phyloP scores from a whole-genome alignment of 2,888 invertebrate species.

The Hydroisotoma schaefferi region DNA sequence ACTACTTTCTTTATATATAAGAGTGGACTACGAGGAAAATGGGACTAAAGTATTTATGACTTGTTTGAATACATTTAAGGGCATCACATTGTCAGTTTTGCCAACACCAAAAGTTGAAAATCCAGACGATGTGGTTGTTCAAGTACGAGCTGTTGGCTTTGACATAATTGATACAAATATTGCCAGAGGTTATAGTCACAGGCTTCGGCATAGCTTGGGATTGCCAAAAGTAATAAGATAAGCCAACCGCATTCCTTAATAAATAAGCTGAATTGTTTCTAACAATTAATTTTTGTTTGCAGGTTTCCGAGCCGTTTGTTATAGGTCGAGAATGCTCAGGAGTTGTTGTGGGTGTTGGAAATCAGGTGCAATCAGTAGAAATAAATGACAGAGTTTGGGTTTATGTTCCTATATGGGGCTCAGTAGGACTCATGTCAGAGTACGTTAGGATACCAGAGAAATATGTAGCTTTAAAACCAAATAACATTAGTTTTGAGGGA shows the following conservation, averaged over 20 bases:
- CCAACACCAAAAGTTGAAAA: constrained; percentile 56
- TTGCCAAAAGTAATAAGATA: constrained; percentile 31
- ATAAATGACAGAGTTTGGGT: constrained; percentile 64
- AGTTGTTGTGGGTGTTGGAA: constrained; percentile 61
- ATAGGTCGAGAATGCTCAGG: constrained; percentile 65
- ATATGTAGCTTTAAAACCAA: constrained; percentile 57
- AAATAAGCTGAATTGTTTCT: not conserved
- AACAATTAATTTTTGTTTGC: not conserved
- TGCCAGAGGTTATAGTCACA: constrained; percentile 59
- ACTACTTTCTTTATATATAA: not conserved
- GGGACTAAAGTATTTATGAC: too few relatives aligned
- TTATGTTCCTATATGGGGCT: constrained; percentile 59
- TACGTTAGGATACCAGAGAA: constrained; percentile 43
- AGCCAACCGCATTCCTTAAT: not conserved
- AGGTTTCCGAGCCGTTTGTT: constrained; percentile 55
- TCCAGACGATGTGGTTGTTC: constrained; percentile 60
- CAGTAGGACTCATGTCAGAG: constrained; percentile 45
- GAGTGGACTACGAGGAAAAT: too few relatives aligned
- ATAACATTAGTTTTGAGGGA: constrained; percentile 59
- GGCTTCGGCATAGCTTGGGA: constrained; percentile 53
- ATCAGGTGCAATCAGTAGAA: constrained; percentile 59
- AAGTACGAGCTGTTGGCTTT: constrained; percentile 62
- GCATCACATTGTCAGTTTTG: constrained; percentile 57
- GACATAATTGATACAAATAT: constrained; percentile 61
- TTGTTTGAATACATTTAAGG: constrained; percentile 51